phyloP scores from a whole-genome alignment of 2,113 vertebrate species.

The Chaenogobius annularis region DNA sequence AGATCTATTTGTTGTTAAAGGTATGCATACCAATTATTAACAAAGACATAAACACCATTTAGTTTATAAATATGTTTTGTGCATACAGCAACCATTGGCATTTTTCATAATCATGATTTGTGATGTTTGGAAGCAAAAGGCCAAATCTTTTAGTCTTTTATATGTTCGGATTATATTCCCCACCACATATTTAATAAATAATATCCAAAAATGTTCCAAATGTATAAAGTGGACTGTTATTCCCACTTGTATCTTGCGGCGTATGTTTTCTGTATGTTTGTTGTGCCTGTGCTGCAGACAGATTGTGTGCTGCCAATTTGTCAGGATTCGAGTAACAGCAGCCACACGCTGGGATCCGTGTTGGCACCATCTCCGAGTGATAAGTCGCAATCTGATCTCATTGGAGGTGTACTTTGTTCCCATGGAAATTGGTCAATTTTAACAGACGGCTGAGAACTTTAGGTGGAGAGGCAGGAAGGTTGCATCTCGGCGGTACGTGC shows the following conservation, averaged over 20 bases:
- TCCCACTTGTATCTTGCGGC: constrained; percentile 17
- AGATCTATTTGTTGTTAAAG: no score
- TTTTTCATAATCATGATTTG: no score
- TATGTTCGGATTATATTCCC: background rate
- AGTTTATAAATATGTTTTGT: no score
- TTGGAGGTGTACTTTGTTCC: constrained; percentile 85
- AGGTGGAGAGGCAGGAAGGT: constrained; percentile 74
- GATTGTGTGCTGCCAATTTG: constrained; percentile 81
- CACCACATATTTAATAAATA: background rate
- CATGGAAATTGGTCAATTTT: constrained; percentile 84
- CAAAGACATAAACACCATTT: no score
- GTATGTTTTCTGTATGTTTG: constrained; percentile 48
- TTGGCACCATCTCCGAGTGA: constrained; percentile 91
- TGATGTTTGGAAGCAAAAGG: background rate
- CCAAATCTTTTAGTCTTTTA: background rate
- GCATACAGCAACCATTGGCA: no score
- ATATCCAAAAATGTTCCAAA: background rate
- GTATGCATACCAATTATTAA: no score
- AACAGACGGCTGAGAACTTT: constrained; percentile 78
- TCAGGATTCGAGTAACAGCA: constrained; percentile 79
- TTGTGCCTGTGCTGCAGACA: constrained; percentile 64
- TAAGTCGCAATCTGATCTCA: constrained; percentile 86
- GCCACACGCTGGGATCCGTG: constrained; percentile 84
- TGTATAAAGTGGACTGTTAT: constrained; percentile 7
- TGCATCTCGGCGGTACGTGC: constrained; percentile 75